Evolutionary conservation across 2,797 vertebrate genomes (phyloP).

Genomic region (Geotria australis): DNA sequence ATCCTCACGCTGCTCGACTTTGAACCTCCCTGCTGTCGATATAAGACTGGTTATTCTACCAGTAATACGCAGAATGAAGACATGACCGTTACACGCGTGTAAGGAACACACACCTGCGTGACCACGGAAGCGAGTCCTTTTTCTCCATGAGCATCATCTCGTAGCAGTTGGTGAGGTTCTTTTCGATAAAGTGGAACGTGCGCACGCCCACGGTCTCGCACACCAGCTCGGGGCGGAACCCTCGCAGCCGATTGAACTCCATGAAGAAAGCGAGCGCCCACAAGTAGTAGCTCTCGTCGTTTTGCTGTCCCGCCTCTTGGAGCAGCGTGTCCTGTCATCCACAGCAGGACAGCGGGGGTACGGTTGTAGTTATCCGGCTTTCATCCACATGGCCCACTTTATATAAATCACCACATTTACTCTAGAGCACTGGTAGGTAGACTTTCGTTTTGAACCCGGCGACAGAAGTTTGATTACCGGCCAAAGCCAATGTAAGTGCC

Average conservation of each 20-base stretch:
- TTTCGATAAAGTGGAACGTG: slow-evolving; percentile 68
- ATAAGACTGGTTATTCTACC: too few species aligned
- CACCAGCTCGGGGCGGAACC: slow-evolving; percentile 49
- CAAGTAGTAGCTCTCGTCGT: slow-evolving; percentile 78
- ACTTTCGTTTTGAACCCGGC: too few species aligned
- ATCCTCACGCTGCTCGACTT: too few species aligned
- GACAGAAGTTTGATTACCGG: too few species aligned
- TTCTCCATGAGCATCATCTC: slow-evolving; percentile 74
- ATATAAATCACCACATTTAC: too few species aligned
- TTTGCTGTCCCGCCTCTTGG: slow-evolving; percentile 50
- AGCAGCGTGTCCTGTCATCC: slow-evolving; percentile 35
- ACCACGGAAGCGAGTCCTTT: slow-evolving; percentile 60
- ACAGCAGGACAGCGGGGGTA: not conserved
- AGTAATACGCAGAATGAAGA: too few species aligned
- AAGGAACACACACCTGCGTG: slow-evolving; percentile 22
- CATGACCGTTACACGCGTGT: too few species aligned
- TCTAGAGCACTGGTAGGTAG: too few species aligned
- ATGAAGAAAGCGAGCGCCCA: slow-evolving; percentile 89
- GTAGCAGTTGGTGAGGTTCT: slow-evolving; percentile 70
- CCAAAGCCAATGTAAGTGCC: too few species aligned
- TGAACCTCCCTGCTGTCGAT: too few species aligned
- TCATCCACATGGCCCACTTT: too few species aligned
- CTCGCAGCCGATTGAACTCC: slow-evolving; percentile 58
- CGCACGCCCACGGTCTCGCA: slow-evolving; percentile 67
- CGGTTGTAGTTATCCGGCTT: too few species aligned